Evolutionary conservation across 2,113 vertebrate species (phyloP), one percentile per base, ranked within the genome.

Genomic region (Coptodon bakossiorum): DNA sequence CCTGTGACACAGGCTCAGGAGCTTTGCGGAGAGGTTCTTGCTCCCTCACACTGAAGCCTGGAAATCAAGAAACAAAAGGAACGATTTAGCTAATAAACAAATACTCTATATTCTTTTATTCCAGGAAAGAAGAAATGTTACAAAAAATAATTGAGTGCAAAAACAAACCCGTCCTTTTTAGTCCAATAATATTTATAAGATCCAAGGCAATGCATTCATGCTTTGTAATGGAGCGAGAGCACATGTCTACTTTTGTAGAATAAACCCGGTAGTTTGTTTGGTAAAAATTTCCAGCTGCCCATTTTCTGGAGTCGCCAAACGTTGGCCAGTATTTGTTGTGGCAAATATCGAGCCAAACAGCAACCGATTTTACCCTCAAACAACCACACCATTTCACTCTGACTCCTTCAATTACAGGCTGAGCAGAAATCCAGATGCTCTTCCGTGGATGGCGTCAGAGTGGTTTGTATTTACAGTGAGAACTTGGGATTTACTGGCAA

Each of bases 11-110:
- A 19, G 96, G 90, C 22, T 97, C 97, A 43, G 92, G 93, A 0
- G 95, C 92, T 95, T 97, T 96, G 2, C 95, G 93, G 84, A 94
- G 92, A 38, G 96, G 86, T 82, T 97, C 97, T 48, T 91, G 92
- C 90, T 98, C 97, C 81, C 95, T 97, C 84, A 95, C 81, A 50
- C 80, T 95, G 89, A 97, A 96, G 80, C 96, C 99, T 99, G 93
- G 83, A 96, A 91, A 76, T 6, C 3, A 73, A 93, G 22, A 94
- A 50, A 80, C 48, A 27, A 24, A 29, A 3, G 2, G 27, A 19
- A 78, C 10, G 6, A 7, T 78, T 78, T 19, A 52, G 45, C 45
- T 52, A n/a, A n/a, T 52, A 52, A 48, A 76, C 14, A 48, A 29
- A 76, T 48, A 29, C 0, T 29, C 43, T 76, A 11, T 19, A 48